Evolutionary conservation across 2,113 vertebrate genomes (phyloP).

Genomic region (Amblyopsis rosae): DNA sequence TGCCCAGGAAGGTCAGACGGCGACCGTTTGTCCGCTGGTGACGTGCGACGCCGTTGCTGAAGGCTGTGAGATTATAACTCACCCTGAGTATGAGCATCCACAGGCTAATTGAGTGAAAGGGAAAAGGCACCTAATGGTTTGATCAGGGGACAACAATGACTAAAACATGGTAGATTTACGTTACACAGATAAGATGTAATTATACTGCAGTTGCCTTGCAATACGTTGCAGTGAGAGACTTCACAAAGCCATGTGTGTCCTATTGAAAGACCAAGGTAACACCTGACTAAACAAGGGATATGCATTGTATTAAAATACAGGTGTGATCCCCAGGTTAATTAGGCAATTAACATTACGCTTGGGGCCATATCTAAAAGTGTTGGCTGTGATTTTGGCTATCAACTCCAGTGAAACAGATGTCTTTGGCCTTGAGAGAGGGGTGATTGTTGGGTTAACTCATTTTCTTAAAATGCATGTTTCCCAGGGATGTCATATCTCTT

Average conservation of each 20-base stretch:
- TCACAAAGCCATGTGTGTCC: not conserved
- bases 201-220: constrained; percentile 19
- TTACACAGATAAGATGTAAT: constrained; percentile 19
- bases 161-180: constrained; percentile 27
- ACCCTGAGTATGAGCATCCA: constrained; percentile 1
- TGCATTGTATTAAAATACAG: not conserved
- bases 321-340: not conserved
- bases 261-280: not conserved
- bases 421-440: too few relatives aligned
- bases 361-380: too few relatives aligned
- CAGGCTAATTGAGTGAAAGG: constrained; percentile 27
- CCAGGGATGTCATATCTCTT: too few relatives aligned
- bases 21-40: not conserved
- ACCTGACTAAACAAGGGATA: not conserved
- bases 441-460: too few relatives aligned
- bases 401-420: too few relatives aligned
- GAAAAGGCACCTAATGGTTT: constrained; percentile 24
- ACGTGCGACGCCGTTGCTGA: constrained; percentile 35
- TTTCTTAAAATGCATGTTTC: too few relatives aligned
- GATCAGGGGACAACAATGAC: constrained; percentile 25
- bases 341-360: not conserved
- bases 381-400: too few relatives aligned
- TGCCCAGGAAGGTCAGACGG: constrained; percentile 63
- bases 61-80: constrained; percentile 50
- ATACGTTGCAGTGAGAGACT: not conserved